Evolutionary conservation across 2,888 invertebrate genomes (phyloP), one percentile per base, ranked within the genome.

Genomic region (Masnerella sp.): DNA sequence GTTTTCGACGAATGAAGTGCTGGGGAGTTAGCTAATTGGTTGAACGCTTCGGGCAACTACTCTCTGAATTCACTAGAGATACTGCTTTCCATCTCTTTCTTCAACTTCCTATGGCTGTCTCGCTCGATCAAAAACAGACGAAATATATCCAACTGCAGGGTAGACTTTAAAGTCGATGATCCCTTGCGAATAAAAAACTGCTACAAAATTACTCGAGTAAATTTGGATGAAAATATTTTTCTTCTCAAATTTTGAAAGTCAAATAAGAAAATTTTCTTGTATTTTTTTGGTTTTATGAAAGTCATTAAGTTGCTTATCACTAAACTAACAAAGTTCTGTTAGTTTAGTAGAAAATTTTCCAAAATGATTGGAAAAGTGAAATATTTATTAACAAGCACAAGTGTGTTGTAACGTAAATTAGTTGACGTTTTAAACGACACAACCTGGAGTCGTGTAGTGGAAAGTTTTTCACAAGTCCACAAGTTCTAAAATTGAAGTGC

Each of bases 11-110:
- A 81, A 78, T 76, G 78, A 84, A 82, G 80, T 80, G 80, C 83
- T 80, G 78, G 78, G 74, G 82, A 84, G 84, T 84, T 84, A 82
- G 81, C 83, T 84, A 84, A 84, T 84, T 84, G 84, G 84, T 84
- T 84, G 81, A 83, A 82, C 81, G 82, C 84, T 83, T 76, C 80
- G 67, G 82, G 84, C 84, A 75, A 77, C 77, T 45, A 8, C 34
- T 20, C 28, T 32, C 18, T 40, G 54, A 54, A 54, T 30, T 17
- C 30, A 28, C 54, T 18, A 22, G 15, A 40, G 25, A 54, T 40
- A 54, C 52, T 11, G 5, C 3, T 47, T 38, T 58, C 22, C n/a
- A 25, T 56, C 56, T 28, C 12, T 56, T 56, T 42, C 32, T 47
- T 28, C 5, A 45, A 43, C 43, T 43, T 11, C 32, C 49, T n/a